Base-by-base conservation (phyloP, 2,888 invertebrate species). In the Spicauda simplicius region DNA sequence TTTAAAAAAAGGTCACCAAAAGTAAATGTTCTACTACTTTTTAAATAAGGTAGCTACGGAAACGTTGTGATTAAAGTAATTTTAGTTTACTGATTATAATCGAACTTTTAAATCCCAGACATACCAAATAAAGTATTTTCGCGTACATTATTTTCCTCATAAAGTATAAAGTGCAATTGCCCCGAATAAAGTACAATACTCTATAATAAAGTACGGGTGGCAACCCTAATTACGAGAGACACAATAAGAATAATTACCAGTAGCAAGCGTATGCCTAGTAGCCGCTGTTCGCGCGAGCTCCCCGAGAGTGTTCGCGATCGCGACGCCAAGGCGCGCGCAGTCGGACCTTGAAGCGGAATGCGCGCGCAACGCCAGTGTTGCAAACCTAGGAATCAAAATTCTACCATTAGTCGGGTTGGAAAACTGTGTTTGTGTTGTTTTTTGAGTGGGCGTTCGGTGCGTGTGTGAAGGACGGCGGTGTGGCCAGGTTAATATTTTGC, bases 221-320 rank as follows among this genome's bases (percentile, higher is more conserved):
- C n/a, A n/a, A n/a, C n/a, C n/a, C n/a, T n/a, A n/a, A n/a, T n/a
- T n/a, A n/a, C n/a, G n/a, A n/a, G n/a, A n/a, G n/a, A n/a, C n/a
- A n/a, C n/a, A n/a, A n/a, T n/a, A n/a, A n/a, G 25, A 25, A 25
- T 4, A 25, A 4, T 25, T 68, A 87, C 88, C 83, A 59, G 80
- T 72, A 48, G 77, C 80, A 10, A 80, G 58, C 0, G 80, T 81
- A 60, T 90, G 87, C 69, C 87, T 79, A 68, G 79, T 85, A 0
- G 90, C 84, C 0, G 91, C 89, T 0, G 88, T 88, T 0, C 90
- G 86, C 1, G 92, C 92, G 0, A 93, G 87, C 7, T 93, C 92
- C 66, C 90, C 89, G 71, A 93, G 86, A 71, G 89, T 87, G 84
- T 88, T 91, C 12, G 91, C 90, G 75, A 93, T 87, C 73, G 86